Conservation (phyloP, 2,797 vertebrate species). For the Molossus molossus region DNA sequence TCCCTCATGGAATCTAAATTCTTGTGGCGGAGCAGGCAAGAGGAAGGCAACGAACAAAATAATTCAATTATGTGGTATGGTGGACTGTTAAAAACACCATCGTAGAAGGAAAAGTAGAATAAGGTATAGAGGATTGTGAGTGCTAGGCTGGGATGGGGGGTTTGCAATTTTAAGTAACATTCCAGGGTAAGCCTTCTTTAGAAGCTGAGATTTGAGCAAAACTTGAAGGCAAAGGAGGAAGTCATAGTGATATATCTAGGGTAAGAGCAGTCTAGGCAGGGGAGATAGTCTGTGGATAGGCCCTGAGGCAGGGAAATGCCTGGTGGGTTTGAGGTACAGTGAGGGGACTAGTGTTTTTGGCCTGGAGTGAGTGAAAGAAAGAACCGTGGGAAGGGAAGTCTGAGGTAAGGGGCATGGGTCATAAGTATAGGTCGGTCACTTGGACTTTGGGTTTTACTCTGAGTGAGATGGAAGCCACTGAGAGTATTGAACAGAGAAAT, state of each 20-base stretch:
- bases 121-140: neutral
- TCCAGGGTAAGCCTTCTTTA: neutral
- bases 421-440: neutral
- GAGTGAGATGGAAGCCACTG: neutral
- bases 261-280: neutral
- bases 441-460: slow-evolving; percentile 6
- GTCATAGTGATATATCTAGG: neutral
- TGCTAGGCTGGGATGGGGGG: neutral
- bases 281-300: neutral
- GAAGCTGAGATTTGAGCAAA: neutral
- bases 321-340: neutral
- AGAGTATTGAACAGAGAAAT: neutral
- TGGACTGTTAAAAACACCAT: neutral
- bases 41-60: neutral
- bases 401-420: neutral
- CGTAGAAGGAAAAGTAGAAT: neutral
- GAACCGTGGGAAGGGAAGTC: neutral
- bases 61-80: neutral
- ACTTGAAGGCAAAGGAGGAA: neutral
- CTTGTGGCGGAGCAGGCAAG: neutral
- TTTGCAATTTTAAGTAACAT: neutral
- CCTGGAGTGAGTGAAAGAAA: neutral
- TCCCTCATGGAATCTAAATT: slow-evolving; percentile 6
- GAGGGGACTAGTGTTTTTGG: neutral
- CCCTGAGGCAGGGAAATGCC: neutral